A percentile compares a stretch with the other conserved stretches of the same genome.
phyloP scores from a whole-genome alignment of 1,140 invertebrate genomes.

The Zaprionus tsacasi region DNA sequence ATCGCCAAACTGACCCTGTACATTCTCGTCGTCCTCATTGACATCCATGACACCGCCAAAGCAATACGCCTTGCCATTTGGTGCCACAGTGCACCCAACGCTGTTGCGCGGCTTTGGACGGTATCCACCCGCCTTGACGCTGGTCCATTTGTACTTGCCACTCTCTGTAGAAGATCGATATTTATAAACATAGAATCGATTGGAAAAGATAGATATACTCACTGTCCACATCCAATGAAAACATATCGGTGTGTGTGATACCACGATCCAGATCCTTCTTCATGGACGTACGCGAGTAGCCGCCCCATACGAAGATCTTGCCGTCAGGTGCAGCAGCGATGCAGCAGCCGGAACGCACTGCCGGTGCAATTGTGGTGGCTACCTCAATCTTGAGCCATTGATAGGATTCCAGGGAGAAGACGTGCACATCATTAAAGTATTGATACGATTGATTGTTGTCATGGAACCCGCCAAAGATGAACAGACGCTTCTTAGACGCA shows the following conservation, averaged over 20 bases:
- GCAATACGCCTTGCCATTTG: constrained; percentile 83
- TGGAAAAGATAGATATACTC: constrained; percentile 67
- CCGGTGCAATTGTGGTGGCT: constrained; percentile 87
- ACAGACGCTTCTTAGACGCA: constrained; percentile 89
- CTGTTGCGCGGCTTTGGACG: constrained; percentile 89
- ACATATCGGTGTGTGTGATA: constrained; percentile 92
- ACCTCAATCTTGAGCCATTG: constrained; percentile 91
- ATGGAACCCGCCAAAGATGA: constrained; percentile 96
- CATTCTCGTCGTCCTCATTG: constrained; percentile 92
- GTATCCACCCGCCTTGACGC: constrained; percentile 88
- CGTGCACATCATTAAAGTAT: constrained; percentile 95
- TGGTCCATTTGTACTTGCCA: constrained; percentile 89
- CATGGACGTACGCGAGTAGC: constrained; percentile 92
- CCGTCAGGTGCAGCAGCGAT: constrained; percentile 87
- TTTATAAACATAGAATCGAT: neutral
- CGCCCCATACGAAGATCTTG: constrained; percentile 92
- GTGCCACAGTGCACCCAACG: constrained; percentile 84
- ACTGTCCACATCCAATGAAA: constrained; percentile 89
- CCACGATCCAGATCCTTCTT: constrained; percentile 94
- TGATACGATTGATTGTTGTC: constrained; percentile 94
- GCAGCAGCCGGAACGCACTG: constrained; percentile 90
- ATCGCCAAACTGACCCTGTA: constrained; percentile 93
- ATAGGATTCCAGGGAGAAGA: constrained; percentile 92
- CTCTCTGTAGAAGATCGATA: neutral
- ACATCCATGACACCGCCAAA: constrained; percentile 94